Conservation (phyloP, 2,888 invertebrate genomes). For the Parnassius orleans region DNA sequence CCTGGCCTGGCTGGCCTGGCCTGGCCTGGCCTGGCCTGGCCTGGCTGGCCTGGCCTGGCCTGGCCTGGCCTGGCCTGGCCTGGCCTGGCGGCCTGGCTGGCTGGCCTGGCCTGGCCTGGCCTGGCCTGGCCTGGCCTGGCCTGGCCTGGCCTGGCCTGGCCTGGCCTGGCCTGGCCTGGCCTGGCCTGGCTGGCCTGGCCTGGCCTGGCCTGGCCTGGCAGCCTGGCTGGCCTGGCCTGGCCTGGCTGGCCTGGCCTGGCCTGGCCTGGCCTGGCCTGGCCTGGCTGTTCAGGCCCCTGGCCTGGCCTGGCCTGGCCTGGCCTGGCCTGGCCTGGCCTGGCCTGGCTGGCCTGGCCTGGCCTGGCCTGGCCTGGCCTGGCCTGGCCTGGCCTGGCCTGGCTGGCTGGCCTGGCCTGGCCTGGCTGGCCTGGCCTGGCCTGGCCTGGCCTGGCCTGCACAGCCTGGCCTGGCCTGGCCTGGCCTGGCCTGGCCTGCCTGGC, state of each 20-base stretch:
- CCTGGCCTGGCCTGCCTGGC: slow-evolving; percentile 33
- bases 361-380: slow-evolving; percentile 33
- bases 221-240: slow-evolving; percentile 11
- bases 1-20: neutral
- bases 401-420: no score
- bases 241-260: slow-evolving; percentile 25
- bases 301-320: slow-evolving; percentile 24
- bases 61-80: no score
- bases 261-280: slow-evolving; percentile 25
- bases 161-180: slow-evolving; percentile 17
- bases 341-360: slow-evolving; percentile 26
- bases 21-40: slow-evolving; percentile 13
- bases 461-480: slow-evolving; percentile 31
- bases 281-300: slow-evolving; percentile 17
- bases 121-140: slow-evolving; percentile 22
- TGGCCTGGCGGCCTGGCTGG: no score
- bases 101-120: slow-evolving; percentile 6
- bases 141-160: slow-evolving; percentile 14
- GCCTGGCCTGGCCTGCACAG: slow-evolving; percentile 11
- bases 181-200: slow-evolving; percentile 11
- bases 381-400: slow-evolving; percentile 31
- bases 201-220: no score
- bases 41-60: slow-evolving; percentile 17
- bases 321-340: slow-evolving; percentile 11
- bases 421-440: slow-evolving; percentile 24